Percentiles rank a stretch among this genome's conserved stretches.
phyloP scores from a whole-genome alignment of 2,113 vertebrate species.

The Puntigrus tetrazona region DNA sequence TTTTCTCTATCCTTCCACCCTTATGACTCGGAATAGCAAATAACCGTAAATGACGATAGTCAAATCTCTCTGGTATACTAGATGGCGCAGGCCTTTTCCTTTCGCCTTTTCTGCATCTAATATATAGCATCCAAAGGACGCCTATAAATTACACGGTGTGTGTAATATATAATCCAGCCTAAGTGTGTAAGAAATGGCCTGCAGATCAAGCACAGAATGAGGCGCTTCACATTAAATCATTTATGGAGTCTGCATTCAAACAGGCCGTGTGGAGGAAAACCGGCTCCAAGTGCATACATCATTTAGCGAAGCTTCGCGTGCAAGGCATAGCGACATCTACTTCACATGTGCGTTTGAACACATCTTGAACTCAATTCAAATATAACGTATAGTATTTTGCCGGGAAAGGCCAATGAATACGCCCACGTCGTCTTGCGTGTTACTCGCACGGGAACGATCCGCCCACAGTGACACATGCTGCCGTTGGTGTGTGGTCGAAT shows the following conservation, averaged over 20 bases:
- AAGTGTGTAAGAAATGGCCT: constrained; percentile 38
- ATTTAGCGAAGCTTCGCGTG: constrained; percentile 37
- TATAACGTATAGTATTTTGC: constrained; percentile 34
- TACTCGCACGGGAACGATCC: constrained; percentile 27
- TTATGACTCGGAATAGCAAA: constrained; percentile 6
- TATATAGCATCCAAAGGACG: neutral
- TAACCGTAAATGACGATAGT: constrained; percentile 14
- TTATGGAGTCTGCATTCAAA: constrained; percentile 45
- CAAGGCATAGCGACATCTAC: neutral
- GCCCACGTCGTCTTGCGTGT: constrained; percentile 10
- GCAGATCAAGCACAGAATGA: constrained; percentile 46
- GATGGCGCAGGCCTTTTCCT: constrained; percentile 1
- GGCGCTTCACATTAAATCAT: constrained; percentile 48
- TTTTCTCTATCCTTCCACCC: constrained; percentile 30
- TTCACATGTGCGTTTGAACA: constrained; percentile 11
- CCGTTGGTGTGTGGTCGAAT: constrained; percentile 27
- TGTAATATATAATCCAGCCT: constrained; percentile 33
- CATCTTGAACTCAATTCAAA: constrained; percentile 25
- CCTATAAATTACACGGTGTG: constrained; percentile 25
- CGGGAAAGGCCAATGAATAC: constrained; percentile 2
- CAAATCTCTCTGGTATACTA: constrained; percentile 22
- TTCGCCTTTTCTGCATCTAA: neutral
- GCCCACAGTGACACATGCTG: constrained; percentile 49
- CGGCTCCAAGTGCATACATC: constrained; percentile 46
- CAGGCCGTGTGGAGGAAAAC: constrained; percentile 27